Evolutionary conservation across 2,888 invertebrate genomes (phyloP), one percentile per base, ranked within the genome.

Genomic region (Megastigmus dorsalis): DNA sequence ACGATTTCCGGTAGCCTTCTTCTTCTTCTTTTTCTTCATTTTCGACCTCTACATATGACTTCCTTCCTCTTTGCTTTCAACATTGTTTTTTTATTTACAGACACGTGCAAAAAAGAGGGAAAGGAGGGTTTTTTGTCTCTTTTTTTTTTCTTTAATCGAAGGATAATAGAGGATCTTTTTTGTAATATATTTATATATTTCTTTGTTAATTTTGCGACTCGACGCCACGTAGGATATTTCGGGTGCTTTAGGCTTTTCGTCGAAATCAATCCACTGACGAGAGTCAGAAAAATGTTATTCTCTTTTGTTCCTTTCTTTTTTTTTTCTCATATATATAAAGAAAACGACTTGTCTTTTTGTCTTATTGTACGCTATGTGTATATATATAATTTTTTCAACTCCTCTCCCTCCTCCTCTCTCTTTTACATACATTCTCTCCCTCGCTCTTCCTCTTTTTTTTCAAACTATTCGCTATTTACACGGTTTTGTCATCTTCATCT

Each of bases 301-400:
- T 65, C 60, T 55, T 62, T 54, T 57, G 41, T 67, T 67, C 28
- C 38, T 20, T 52, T 55, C 67, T 54, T 57, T 52, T 67, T 67
- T 36, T 48, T 20, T 52, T 28, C 30, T n/a, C 10, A 43, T 68
- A 50, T 55, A 15, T 36, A 59, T 23, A 70, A 52, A 69, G 55
- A 52, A 62, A 68, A 63, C 62, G 30, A 45, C 43, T 62, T 13
- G 15, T 54, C 57, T 41, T 65, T 52, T 28, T 52, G 66, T 30
- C 28, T 55, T 65, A 38, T 54, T 57, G 45, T 72, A 62, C 62
- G 50, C 23, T 75, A 62, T 45, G 30, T 77, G 75, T 80, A 71
- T 77, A 57, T 78, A 62, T 74, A 65, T 77, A 30, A n/a, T 59
- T 75, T 65, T 73, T 71, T 77, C 74, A 67, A 74, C 77, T 78